Evolutionary conservation across 2,113 vertebrate genomes (phyloP).

Genomic region (Myotis brandtii): DNA sequence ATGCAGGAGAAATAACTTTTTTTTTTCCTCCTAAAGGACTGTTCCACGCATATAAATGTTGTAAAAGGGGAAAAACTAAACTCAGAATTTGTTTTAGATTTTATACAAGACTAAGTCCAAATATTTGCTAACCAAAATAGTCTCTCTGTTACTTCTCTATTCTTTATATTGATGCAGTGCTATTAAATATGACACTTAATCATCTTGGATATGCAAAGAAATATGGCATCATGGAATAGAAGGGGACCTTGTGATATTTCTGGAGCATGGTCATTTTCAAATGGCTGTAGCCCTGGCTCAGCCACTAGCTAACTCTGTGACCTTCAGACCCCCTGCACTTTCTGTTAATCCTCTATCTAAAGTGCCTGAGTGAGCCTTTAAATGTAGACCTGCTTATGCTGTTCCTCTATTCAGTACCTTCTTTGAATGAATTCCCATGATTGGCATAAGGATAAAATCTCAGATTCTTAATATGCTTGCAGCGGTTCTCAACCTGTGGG

Average conservation of each 20-base stretch:
- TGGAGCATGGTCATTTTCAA: not conserved
- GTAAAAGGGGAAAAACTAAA: slow-evolving; percentile 67
- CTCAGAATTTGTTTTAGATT: slow-evolving; percentile 75
- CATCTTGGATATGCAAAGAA: slow-evolving; percentile 59
- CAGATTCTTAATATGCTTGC: not conserved
- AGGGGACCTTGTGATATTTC: not conserved
- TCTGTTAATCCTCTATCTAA: not conserved
- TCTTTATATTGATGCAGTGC: slow-evolving; percentile 39
- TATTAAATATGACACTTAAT: slow-evolving; percentile 72
- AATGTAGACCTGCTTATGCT: not conserved
- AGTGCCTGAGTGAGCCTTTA: not conserved
- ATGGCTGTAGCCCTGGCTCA: not conserved
- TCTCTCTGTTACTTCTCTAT: slow-evolving; percentile 44
- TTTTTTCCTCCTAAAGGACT: not conserved
- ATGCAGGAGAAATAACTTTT: not conserved
- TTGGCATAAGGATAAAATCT: not conserved
- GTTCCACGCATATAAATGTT: slow-evolving; percentile 37
- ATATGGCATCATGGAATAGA: not conserved
- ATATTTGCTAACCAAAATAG: slow-evolving; percentile 79
- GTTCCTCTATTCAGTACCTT: not conserved
- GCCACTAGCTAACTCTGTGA: not conserved
- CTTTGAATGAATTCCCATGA: not conserved
- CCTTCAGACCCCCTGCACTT: not conserved
- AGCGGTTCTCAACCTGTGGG: too few relatives aligned
- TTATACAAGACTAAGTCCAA: slow-evolving; percentile 74